Base-by-base conservation (phyloP, 2,888 invertebrate genomes). In the Drosophila colorata region DNA sequence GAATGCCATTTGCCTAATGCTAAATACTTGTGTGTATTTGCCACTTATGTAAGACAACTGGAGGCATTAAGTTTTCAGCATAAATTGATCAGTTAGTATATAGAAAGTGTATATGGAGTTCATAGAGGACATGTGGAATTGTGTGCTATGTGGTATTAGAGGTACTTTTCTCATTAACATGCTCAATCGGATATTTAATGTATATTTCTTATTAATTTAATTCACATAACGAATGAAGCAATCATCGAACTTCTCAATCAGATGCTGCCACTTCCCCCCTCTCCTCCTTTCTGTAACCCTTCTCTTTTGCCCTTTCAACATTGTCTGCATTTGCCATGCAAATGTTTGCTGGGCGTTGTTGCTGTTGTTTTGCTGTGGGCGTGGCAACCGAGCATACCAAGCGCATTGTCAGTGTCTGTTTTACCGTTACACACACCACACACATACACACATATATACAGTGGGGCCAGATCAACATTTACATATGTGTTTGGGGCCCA, bases 401-500 rank as follows among this genome's bases (percentile, higher is more conserved):
- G 65, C 82, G 80, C 84, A 81, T 76, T 82, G 79, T 65, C 65
- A 74, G 84, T 80, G 78, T 77, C 65, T 77, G 71, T 59, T 71
- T 79, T 65, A 74, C 68, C 53, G 53, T 74, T 71, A 65, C 56
- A 43, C 52, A 56, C 46, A 51, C 51, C 49, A 43, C 37, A 66
- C 51, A 69, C 48, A 59, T 37, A 16, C 35, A 47, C 25, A 59
- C 8, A 41, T 23, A 43, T 37, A 56, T 31, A 41, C 43, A 61
- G 40, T 55, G 40, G 52, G 31, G 37, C 67, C 67, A 67, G 68
- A 84, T 80, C 81, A 81, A 80, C 85, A 78, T 82, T 80, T 78
- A 47, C 65, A 66, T 72, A 63, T 63, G 35, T 51, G 46, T 49
- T 13, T 25, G 20, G 58, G 53, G 38, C 49, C 18, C 40, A 69